Conservation (phyloP, 1,140 invertebrate genomes). For the Trichoplusia ni region DNA sequence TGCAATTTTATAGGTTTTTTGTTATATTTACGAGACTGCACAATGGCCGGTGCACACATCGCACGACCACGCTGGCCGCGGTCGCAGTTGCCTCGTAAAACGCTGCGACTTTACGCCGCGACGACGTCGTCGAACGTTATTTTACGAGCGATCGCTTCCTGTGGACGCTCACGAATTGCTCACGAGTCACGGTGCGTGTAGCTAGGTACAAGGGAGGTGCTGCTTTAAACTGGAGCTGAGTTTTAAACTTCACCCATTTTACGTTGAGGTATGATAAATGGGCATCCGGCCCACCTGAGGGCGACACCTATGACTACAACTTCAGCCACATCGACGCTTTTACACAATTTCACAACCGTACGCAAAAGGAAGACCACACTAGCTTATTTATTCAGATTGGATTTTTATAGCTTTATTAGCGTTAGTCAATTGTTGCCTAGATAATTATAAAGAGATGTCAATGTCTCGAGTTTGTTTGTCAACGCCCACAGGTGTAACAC, state of each 20-base stretch:
- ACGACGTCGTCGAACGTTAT: slow-evolving; percentile 28
- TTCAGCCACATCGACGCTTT: not conserved
- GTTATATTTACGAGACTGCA: slow-evolving; percentile 35
- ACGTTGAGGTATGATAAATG: slow-evolving; percentile 20
- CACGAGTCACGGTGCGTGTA: not conserved
- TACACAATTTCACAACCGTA: too few relatives aligned
- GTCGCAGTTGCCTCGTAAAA: slow-evolving; percentile 25
- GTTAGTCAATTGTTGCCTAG: too few relatives aligned
- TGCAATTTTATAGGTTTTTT: slow-evolving; percentile 31
- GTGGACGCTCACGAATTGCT: slow-evolving; percentile 4
- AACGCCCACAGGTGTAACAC: too few relatives aligned
- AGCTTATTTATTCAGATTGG: too few relatives aligned
- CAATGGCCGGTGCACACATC: slow-evolving; percentile 30
- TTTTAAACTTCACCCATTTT: slow-evolving; percentile 21
- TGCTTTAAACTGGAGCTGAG: slow-evolving; percentile 12
- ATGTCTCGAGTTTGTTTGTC: too few relatives aligned
- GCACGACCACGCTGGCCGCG: slow-evolving; percentile 15
- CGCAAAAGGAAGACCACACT: too few relatives aligned
- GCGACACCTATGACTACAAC: not conserved
- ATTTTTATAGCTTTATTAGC: too few relatives aligned
- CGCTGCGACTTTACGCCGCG: slow-evolving; percentile 18
- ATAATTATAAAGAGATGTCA: too few relatives aligned
- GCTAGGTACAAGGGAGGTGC: not conserved
- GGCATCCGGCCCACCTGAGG: slow-evolving; percentile 22
- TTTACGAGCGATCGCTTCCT: slow-evolving; percentile 42